Base-by-base conservation (phyloP, 1,140 invertebrate species). In the Gonatopus flavifemur region DNA sequence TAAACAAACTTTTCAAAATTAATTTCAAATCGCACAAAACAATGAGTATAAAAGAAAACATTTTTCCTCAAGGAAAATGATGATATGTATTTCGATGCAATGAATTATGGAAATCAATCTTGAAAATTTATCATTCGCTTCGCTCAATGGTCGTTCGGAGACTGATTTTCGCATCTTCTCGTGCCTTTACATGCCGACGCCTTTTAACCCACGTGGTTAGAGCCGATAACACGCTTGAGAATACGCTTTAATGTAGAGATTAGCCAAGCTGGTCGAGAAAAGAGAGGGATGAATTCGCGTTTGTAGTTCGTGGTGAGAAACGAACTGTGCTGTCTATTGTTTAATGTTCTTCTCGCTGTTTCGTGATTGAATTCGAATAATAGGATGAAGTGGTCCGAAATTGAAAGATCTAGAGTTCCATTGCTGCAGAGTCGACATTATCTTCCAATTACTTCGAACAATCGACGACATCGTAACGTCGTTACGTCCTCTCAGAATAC, bases 301-400 rank as follows among this genome's bases (percentile, higher is more conserved):
- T 42, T 43, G 9, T 28, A 53, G 28, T 20, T 45, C 31, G 36
- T 18, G 28, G 22, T 24, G 43, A 31, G 47, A 49, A 21, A 37
- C 20, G 20, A 31, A 50, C 36, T 52, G 30, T n/a, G 21, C 44
- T n/a, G n/a, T n/a, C n/a, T n/a, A n/a, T n/a, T n/a, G n/a, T n/a
- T n/a, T n/a, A n/a, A n/a, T n/a, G n/a, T n/a, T n/a, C n/a, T 7
- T 7, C 6, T 13, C 6, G n/a, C 6, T 33, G 32, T 33, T 33
- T 13, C 4, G 32, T 33, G 13, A 33, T 28, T 6, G 32, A 33
- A 33, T 13, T 10, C 3, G 9, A 30, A 25, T 32, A 9, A 28
- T 53, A 67, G 37, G 45, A 69, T 71, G 67, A 69, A 71, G 66
- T 69, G 69, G 69, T 64, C 65, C 38, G 67, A 69, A 20, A 25